A percentile compares a stretch with the other conserved stretches of the same genome.
phyloP scores from a whole-genome alignment of 2,888 invertebrate species.

The Lypha dubia region DNA sequence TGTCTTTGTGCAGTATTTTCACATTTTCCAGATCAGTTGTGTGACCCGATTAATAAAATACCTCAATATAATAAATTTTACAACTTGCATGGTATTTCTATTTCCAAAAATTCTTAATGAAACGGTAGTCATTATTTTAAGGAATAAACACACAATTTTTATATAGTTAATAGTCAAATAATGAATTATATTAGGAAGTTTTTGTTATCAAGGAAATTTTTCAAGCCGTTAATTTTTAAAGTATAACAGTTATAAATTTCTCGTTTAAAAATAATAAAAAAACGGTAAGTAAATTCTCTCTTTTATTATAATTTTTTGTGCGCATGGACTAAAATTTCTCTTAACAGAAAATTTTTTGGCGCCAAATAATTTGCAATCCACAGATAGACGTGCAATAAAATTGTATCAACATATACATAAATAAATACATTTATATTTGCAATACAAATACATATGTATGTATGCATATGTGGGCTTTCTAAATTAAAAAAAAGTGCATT shows the following conservation, averaged over 20 bases:
- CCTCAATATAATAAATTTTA: too few relatives aligned
- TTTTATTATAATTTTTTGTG: not conserved
- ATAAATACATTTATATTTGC: too few relatives aligned
- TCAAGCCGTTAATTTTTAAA: not conserved
- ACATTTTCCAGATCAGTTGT: too few relatives aligned
- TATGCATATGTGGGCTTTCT: not conserved
- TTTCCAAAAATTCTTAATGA: too few relatives aligned
- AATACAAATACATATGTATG: not conserved
- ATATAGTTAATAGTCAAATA: too few relatives aligned
- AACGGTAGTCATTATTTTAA: too few relatives aligned
- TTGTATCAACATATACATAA: too few relatives aligned
- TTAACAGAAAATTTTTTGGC: constrained; percentile 25
- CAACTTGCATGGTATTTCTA: too few relatives aligned
- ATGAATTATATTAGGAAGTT: not conserved
- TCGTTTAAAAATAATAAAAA: not conserved
- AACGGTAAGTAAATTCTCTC: constrained; percentile 29
- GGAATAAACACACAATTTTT: too few relatives aligned
- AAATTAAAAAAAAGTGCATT: not conserved
- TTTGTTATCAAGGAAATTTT: not conserved
- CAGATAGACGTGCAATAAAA: constrained; percentile 2
- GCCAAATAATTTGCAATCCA: constrained; percentile 44
- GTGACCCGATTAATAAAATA: too few relatives aligned
- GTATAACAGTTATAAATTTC: constrained; percentile 47
- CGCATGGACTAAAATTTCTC: constrained; percentile 39
- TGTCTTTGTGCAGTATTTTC: too few relatives aligned